Percentiles rank a stretch among this genome's conserved stretches.
Conservation (phyloP, 2,888 invertebrate species). For the Tyria jacobaeae region DNA sequence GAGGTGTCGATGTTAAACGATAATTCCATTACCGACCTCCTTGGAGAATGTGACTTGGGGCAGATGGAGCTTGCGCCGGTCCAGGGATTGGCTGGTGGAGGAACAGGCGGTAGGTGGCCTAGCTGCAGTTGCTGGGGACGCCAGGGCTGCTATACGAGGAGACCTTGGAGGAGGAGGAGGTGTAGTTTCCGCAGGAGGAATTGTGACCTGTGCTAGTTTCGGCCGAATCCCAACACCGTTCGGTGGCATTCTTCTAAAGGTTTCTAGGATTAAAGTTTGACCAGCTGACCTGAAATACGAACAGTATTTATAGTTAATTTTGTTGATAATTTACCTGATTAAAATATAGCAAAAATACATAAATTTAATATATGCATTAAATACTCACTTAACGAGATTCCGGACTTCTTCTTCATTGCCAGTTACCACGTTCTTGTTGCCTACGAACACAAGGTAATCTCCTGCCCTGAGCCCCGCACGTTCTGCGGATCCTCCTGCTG, state of each 20-base stretch:
- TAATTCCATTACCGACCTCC: constrained; percentile 96
- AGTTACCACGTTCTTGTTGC: constrained; percentile 94
- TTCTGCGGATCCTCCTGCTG: constrained; percentile 93
- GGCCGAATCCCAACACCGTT: constrained; percentile 72
- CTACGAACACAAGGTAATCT: constrained; percentile 95
- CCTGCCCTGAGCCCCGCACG: constrained; percentile 93
- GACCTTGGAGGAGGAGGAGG: constrained; percentile 79
- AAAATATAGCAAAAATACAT: neutral
- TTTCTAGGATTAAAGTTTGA: constrained; percentile 89
- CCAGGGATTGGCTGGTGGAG: constrained; percentile 87
- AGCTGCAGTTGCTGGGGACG: constrained; percentile 76
- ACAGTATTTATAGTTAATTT: too few species aligned
- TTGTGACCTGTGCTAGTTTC: constrained; percentile 65
- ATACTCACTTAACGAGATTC: constrained; percentile 88
- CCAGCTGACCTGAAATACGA: constrained; percentile 88
- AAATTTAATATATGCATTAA: neutral
- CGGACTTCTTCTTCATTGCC: constrained; percentile 90
- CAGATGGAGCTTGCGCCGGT: constrained; percentile 89
- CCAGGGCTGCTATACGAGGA: constrained; percentile 68
- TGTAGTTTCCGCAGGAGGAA: constrained; percentile 73
- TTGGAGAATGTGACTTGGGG: constrained; percentile 95
- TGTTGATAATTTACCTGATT: neutral
- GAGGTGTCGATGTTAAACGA: constrained; percentile 87
- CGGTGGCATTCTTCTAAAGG: constrained; percentile 88
- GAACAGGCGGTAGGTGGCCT: constrained; percentile 91